Evolutionary conservation across 37 sponge, comb jelly and placozoan species (phyloP), one percentile per base, ranked within the genome.

Genomic region (Ianthella basta): DNA sequence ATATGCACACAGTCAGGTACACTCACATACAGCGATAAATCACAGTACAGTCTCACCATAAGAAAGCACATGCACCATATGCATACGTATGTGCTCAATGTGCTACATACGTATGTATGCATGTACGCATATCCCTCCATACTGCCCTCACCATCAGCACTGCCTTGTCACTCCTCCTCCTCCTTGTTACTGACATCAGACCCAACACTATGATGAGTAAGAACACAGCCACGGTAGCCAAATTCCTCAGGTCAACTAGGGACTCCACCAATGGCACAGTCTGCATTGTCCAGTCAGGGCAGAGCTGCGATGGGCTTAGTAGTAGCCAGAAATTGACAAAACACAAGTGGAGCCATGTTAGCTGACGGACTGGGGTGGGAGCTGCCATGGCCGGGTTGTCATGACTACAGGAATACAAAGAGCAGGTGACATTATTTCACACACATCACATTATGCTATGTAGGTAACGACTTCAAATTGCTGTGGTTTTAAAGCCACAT

Each of bases 281-380:
- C 35, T 90, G 91, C 89, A 94, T 94, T 8, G 92, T 92, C 97
- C 97, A 97, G 55, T 97, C 97, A 74, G 89, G 84, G 53, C 88
- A 92, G 57, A 97, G 89, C 14, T 24, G 32, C 2, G 89, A 90
- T 1, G 97, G 97, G 81, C 19, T 66, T 0, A 94, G 59, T 4
- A 94, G 85, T 30, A 97, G 86, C 90, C 91, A 84, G 0, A 69
- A 56, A 63, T 97, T 97, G 50, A 90, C 85, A 72, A 92, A 94
- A 29, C 83, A 75, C 30, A 97, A 85, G 82, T 97, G 72, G 32
- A 86, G 60, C 88, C 90, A 94, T 59, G 89, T 90, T 8, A 97
- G 77, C 78, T 97, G 97, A 4, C 95, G 85, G 18, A 86, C 85
- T 0, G 97, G 97, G 15, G 86, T 84, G 36, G 85, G 75, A n/a